These are phyloP conservation scores for Drosophila kuntzei DNA, from an alignment of 2,888 invertebrate species.

Conservation along the genomic window DNA sequence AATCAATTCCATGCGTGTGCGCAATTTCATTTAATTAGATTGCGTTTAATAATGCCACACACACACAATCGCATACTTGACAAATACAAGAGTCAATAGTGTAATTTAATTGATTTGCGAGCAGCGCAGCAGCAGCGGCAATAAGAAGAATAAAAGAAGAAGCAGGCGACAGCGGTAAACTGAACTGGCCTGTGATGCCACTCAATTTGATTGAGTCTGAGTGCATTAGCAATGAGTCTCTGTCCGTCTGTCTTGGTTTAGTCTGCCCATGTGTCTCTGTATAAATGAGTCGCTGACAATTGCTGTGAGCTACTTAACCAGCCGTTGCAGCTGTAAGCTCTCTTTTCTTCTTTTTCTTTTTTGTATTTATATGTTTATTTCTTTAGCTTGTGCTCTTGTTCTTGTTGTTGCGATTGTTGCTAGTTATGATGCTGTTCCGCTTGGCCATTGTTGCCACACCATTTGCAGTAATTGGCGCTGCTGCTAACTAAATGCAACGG, in stretches of 20 bases:
- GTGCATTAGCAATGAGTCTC: slow-evolving; percentile 17
- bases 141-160: slow-evolving; percentile 17
- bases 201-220: slow-evolving; percentile 55
- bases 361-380: slow-evolving; percentile 16
- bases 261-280: slow-evolving; percentile 7
- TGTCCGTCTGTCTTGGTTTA: slow-evolving; percentile 18
- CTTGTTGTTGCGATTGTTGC: slow-evolving; percentile 29
- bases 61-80: slow-evolving; percentile 10
- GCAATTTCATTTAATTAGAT: slow-evolving; percentile 78
- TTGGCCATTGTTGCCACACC: slow-evolving; percentile 75
- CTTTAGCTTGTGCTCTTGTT: slow-evolving; percentile 24
- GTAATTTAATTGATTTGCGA: slow-evolving; percentile 77
- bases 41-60: slow-evolving; percentile 74
- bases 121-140: slow-evolving; percentile 48
- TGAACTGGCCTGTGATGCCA: slow-evolving; percentile 56
- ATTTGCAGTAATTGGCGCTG: slow-evolving; percentile 75
- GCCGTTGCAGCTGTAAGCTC: slow-evolving; percentile 40
- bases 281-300: slow-evolving; percentile 34
- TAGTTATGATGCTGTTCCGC: slow-evolving; percentile 63
- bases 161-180: slow-evolving; percentile 44
- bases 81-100: slow-evolving; percentile 59
- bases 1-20: slow-evolving; percentile 55
- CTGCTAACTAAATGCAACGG: slow-evolving; percentile 54
- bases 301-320: slow-evolving; percentile 42
- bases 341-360: slow-evolving; percentile 14